phyloP scores from a whole-genome alignment of 2,888 invertebrate species.

The Blastobasis lacticolella region DNA sequence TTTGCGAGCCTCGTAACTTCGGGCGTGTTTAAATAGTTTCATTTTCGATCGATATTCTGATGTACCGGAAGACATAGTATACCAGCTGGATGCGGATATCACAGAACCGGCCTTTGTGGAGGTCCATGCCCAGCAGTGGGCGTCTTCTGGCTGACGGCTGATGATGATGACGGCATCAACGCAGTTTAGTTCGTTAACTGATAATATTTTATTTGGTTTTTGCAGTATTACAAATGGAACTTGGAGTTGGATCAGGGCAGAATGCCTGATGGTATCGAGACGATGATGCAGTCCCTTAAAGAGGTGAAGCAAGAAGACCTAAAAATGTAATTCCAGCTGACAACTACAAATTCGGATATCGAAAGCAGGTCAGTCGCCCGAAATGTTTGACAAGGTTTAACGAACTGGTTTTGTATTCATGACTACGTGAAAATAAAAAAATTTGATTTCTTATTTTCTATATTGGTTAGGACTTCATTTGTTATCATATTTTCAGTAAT shows the following conservation, averaged over 20 bases:
- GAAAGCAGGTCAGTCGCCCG: neutral
- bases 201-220: conserved; percentile 19
- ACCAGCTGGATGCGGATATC: too few species aligned
- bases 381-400: neutral
- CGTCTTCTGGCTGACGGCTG: too few species aligned
- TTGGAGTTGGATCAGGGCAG: conserved; percentile 86
- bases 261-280: conserved; percentile 85
- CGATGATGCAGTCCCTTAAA: conserved; percentile 83
- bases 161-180: too few species aligned
- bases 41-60: too few species aligned
- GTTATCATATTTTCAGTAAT: neutral
- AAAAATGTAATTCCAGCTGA: conserved; percentile 27
- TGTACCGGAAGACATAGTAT: too few species aligned
- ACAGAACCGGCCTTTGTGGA: too few species aligned
- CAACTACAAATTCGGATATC: neutral
- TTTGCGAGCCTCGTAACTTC: too few species aligned
- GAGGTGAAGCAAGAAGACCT: conserved; percentile 79
- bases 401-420: neutral
- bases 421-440: neutral
- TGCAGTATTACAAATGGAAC: conserved; percentile 87
- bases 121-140: too few species aligned
- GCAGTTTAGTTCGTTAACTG: too few species aligned
- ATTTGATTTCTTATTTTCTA: neutral
- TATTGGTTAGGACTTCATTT: neutral
- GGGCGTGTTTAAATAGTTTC: too few species aligned